Percentiles rank a stretch among this genome's conserved stretches.
Conservation (phyloP, 2,888 invertebrate species). For the Brachyptera putata region DNA sequence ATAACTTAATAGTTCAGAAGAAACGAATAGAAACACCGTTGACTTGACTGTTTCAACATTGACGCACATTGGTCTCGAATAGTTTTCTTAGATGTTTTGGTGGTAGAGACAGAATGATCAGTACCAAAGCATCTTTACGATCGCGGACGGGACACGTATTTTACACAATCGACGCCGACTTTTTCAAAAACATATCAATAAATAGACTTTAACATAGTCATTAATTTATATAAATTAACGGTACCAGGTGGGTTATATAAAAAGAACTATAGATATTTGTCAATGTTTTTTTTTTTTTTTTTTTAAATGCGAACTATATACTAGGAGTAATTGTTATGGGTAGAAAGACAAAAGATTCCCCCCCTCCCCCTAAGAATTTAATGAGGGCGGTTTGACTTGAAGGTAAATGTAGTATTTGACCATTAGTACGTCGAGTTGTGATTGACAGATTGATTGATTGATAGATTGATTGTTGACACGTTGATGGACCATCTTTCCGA, state of each 20-base stretch:
- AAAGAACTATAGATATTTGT: too few relatives aligned
- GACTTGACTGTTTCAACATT: too few relatives aligned
- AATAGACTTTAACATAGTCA: constrained; percentile 10
- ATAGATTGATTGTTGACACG: constrained; percentile 19
- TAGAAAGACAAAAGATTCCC: neutral
- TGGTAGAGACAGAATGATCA: too few relatives aligned
- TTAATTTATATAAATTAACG: constrained; percentile 19
- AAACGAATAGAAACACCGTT: too few relatives aligned
- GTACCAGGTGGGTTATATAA: too few relatives aligned
- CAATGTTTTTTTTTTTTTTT: too few relatives aligned
- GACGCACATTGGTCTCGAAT: too few relatives aligned
- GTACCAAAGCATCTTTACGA: constrained; percentile 6
- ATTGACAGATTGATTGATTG: constrained; percentile 17
- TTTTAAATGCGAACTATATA: too few relatives aligned
- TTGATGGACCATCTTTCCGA: constrained; percentile 7
- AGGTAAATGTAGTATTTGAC: constrained; percentile 11
- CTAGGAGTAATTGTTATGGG: too few relatives aligned
- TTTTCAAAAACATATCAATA: constrained; percentile 1
- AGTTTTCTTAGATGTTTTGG: too few relatives aligned
- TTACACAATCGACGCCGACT: constrained; percentile 2
- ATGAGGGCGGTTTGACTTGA: constrained; percentile 10
- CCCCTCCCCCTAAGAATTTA: constrained; percentile 3
- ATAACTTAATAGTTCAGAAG: too few relatives aligned
- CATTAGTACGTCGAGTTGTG: constrained; percentile 14
- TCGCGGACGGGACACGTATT: neutral